These are phyloP conservation scores for Manis javanica DNA, from an alignment of 2,797 vertebrate species.

Conservation along the genomic window DNA sequence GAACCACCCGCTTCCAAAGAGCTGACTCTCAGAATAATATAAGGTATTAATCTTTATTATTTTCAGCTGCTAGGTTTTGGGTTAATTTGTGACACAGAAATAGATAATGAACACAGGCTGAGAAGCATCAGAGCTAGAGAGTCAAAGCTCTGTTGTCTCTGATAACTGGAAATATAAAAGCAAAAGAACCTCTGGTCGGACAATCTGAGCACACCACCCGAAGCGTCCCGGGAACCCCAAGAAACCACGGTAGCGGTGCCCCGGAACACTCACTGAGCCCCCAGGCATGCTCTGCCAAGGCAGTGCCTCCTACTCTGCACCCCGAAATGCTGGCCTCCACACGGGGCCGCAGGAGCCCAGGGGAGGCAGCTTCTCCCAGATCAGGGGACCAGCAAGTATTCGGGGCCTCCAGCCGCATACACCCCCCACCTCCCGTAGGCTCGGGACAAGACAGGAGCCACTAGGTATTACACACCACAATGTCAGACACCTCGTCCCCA, in stretches of 20 bases:
- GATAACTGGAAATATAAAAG: background rate
- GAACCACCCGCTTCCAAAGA: background rate
- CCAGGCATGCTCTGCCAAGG: background rate
- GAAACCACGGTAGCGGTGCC: background rate
- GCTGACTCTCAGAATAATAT: background rate
- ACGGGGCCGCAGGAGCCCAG: background rate
- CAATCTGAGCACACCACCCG: background rate
- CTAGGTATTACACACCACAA: too few relatives aligned
- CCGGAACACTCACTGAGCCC: background rate
- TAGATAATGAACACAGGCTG: background rate
- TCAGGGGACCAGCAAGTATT: too few relatives aligned
- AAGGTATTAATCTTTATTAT: too few relatives aligned
- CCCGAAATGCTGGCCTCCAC: too few relatives aligned
- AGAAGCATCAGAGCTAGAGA: background rate
- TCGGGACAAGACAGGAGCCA: too few relatives aligned
- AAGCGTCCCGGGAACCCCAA: background rate
- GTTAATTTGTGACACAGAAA: background rate
- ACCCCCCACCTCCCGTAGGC: too few relatives aligned
- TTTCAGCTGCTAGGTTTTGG: background rate
- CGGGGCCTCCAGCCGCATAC: too few relatives aligned
- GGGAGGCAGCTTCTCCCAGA: background rate
- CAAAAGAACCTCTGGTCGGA: background rate
- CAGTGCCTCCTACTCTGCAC: background rate
- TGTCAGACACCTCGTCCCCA: too few relatives aligned
- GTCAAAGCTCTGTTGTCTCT: too few relatives aligned